These are phyloP conservation scores for Cervus canadensis DNA, from an alignment of 2,113 vertebrate species.

Conservation along the genomic window DNA sequence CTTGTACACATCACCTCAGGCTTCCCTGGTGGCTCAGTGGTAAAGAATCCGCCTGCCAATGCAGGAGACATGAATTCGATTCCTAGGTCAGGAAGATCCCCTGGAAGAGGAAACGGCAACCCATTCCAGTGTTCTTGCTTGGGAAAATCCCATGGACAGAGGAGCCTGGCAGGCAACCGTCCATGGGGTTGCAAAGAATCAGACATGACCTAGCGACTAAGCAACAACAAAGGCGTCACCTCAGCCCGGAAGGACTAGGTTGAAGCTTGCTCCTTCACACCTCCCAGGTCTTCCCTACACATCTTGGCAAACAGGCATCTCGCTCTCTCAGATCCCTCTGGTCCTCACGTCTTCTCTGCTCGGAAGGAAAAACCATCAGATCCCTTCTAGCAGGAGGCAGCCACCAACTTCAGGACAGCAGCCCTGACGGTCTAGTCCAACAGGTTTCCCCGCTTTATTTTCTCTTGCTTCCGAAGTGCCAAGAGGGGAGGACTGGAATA, in stretches of 20 bases:
- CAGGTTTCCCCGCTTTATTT: constrained; percentile 43
- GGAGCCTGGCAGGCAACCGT: background rate
- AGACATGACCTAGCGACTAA: background rate
- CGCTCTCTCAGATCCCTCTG: background rate
- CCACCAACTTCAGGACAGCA: background rate
- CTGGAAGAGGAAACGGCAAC: background rate
- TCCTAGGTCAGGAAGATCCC: background rate
- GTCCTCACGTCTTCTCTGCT: background rate
- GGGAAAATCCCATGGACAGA: background rate
- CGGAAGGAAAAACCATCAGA: background rate
- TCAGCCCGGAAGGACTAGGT: background rate
- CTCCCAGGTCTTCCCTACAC: background rate
- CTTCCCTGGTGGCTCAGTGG: background rate
- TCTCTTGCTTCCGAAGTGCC: background rate
- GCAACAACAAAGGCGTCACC: background rate
- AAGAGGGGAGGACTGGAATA: constrained; percentile 1
- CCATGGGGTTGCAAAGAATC: background rate
- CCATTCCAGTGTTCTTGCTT: background rate
- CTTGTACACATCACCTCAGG: background rate
- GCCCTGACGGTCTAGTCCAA: constrained; percentile 1
- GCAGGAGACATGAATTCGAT: background rate
- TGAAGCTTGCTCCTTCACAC: background rate
- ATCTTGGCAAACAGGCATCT: background rate
- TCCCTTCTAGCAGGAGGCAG: background rate
- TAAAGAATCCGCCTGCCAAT: background rate